phyloP scores from a whole-genome alignment of 1,140 invertebrate species.

The Samia ricini region DNA sequence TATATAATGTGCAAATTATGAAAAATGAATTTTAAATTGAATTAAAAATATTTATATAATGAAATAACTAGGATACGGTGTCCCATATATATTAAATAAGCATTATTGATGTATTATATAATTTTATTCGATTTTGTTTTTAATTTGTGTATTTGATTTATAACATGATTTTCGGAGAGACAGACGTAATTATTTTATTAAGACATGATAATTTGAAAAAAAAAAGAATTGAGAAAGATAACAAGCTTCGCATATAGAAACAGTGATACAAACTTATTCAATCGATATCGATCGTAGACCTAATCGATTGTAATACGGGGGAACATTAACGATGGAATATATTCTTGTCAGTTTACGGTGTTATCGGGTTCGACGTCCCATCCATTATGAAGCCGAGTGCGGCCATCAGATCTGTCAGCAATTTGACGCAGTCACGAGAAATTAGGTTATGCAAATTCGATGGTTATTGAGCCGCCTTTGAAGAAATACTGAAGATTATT shows the following conservation, averaged over 20 bases:
- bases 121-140: no score
- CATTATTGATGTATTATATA: no score
- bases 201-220: neutral
- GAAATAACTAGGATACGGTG: no score
- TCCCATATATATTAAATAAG: no score
- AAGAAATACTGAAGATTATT: constrained; percentile 35
- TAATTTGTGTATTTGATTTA: no score
- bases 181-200: no score
- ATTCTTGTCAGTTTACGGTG: constrained; percentile 38
- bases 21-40: no score
- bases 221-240: neutral
- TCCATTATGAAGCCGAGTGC: constrained; percentile 40
- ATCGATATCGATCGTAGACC: neutral
- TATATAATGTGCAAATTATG: no score
- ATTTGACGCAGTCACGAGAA: constrained; percentile 52
- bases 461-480: constrained; percentile 42
- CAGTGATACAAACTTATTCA: neutral
- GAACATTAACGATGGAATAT: constrained; percentile 24
- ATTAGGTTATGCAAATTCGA: constrained; percentile 61
- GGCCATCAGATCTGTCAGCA: constrained; percentile 49
- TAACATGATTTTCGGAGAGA: no score
- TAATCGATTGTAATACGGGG: neutral
- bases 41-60: no score
- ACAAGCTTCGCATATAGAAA: neutral
- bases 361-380: constrained; percentile 44